phyloP scores from a whole-genome alignment of 2,113 vertebrate species.

The Microtus montanus region DNA sequence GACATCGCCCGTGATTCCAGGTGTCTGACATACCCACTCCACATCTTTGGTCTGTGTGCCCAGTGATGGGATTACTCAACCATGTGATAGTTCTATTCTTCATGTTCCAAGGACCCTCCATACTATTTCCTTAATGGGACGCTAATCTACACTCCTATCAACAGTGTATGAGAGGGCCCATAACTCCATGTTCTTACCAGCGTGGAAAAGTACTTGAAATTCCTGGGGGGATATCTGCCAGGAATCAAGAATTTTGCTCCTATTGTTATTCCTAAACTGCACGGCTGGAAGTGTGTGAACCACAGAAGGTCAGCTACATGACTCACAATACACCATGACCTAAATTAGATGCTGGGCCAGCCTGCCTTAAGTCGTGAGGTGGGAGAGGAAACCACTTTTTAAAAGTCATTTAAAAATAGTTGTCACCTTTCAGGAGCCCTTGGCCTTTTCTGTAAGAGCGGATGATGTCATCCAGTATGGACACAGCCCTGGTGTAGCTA shows the following conservation, averaged over 20 bases:
- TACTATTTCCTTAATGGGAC: background rate
- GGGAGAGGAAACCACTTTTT: conserved; percentile 12
- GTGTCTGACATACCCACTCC: background rate
- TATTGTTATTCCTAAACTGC: background rate
- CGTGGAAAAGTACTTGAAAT: background rate
- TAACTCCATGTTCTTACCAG: background rate
- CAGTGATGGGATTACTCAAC: background rate
- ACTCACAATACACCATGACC: background rate
- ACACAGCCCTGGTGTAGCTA: conserved; percentile 54
- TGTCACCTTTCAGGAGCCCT: conserved; percentile 66
- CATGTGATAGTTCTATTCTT: background rate
- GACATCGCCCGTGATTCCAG: background rate
- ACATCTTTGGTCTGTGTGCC: background rate
- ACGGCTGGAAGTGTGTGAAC: background rate
- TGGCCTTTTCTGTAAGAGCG: conserved; percentile 62
- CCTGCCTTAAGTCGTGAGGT: background rate
- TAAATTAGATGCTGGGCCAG: conserved; percentile 35
- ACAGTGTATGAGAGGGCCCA: background rate
- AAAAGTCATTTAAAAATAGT: conserved; percentile 72
- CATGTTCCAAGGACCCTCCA: background rate
- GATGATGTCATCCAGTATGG: conserved; percentile 49
- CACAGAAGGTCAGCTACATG: background rate
- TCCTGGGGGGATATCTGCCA: background rate
- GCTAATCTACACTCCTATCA: background rate
- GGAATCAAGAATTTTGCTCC: background rate